phyloP scores from a whole-genome alignment of 2,888 invertebrate species.

The Drosophila flavopinicola region DNA sequence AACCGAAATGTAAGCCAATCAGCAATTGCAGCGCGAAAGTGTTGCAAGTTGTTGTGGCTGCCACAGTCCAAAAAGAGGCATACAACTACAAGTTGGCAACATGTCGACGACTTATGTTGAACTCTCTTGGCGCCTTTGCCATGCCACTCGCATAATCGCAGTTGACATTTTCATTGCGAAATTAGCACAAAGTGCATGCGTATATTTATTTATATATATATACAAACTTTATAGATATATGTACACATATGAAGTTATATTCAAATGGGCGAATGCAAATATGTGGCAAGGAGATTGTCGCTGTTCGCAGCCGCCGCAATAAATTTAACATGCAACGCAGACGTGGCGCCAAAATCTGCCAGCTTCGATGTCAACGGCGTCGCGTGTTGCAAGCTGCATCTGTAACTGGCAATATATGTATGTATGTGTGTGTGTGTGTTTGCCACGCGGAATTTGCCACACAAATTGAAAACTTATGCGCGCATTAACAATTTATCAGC shows the following conservation, averaged over 20 bases:
- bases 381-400: conserved; percentile 56
- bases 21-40: conserved; percentile 25
- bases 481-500: conserved; percentile 77
- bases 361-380: conserved; percentile 65
- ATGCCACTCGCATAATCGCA: conserved; percentile 56
- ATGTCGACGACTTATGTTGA: conserved; percentile 32
- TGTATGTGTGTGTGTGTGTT: conserved; percentile 18
- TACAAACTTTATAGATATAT: conserved; percentile 34
- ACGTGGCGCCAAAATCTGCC: conserved; percentile 74
- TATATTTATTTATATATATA: no score
- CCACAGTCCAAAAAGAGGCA: conserved; percentile 41
- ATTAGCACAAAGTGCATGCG: conserved; percentile 73
- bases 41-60: conserved; percentile 27
- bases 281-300: conserved; percentile 73
- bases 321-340: conserved; percentile 71
- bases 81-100: conserved; percentile 47
- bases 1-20: conserved; percentile 54
- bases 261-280: conserved; percentile 73
- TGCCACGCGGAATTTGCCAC: conserved; percentile 65
- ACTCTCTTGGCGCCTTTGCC: conserved; percentile 39
- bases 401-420: conserved; percentile 30
- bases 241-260: conserved; percentile 49
- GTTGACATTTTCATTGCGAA: conserved; percentile 74
- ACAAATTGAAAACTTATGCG: conserved; percentile 79
- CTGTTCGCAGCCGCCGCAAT: conserved; percentile 63